Base-by-base conservation (phyloP, 1,140 invertebrate genomes). In the Dinoponera quadriceps region DNA sequence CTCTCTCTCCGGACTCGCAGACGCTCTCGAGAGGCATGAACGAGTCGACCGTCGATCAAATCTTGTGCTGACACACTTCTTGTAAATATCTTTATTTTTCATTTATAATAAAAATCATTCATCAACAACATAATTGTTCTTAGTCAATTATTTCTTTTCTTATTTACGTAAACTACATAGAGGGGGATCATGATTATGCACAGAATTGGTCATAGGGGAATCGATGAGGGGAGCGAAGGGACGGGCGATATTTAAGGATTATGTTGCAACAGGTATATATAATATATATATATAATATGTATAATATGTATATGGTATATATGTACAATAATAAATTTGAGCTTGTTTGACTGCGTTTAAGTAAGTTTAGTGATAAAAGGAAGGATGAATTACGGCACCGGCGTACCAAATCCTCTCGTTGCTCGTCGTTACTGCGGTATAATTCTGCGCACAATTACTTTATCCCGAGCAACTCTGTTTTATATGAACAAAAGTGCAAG, bases 91-190 rank as follows among this genome's bases (percentile, higher is more conserved):
- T 94, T 94, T 94, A 94, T 94, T 94, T 94, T 93, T 94, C 94
- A 94, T 94, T 94, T 93, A 94, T 94, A 94, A 94, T 94, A 94
- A 94, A 94, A 94, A 94, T 94, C 93, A 94, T 94, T 94, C 94
- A 90, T 94, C 93, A 94, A 94, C 94, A 94, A 94, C 94, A 94
- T 94, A 94, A 94, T 94, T 93, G 93, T 94, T 93, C 90, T 94
- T 94, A 94, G 90, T 93, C 91, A 94, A 93, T 94, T 93, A 94
- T 91, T 93, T 92, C 90, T 93, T 92, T 90, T 65, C 71, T 93
- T 92, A 91, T 93, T 89, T 88, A 44, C 83, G 84, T 93, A 92
- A 93, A 90, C 92, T 93, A 93, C 92, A 84, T 83, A 44, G 51
- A 11, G 49, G 7, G 88, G 89, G 91, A 92, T 94, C 90, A 94